A percentile compares a stretch with the other conserved stretches of the same genome.
phyloP scores from a whole-genome alignment of 1,140 invertebrate genomes.

The Dreissena rostriformis region DNA sequence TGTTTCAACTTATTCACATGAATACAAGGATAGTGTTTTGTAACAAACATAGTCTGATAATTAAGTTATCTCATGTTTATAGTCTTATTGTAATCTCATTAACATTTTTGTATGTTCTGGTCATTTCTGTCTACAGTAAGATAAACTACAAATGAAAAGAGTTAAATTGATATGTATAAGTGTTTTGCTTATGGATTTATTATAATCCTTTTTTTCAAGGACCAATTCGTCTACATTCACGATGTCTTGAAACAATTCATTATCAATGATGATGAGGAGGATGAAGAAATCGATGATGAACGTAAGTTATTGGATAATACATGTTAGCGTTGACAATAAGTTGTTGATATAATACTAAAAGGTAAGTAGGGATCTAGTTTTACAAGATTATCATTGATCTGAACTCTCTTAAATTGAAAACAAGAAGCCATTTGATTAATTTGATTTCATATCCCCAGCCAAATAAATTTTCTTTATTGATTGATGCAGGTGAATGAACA shows the following conservation, averaged over 20 bases:
- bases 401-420: no score
- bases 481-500: no score
- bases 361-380: no score
- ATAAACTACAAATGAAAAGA: neutral
- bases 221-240: slow-evolving; percentile 99
- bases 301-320: neutral
- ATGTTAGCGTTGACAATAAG: no score
- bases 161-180: neutral
- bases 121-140: neutral
- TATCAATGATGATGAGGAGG: slow-evolving; percentile 41
- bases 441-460: no score
- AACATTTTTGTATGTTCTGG: neutral
- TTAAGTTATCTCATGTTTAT: no score
- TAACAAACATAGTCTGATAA: neutral
- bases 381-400: no score
- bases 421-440: no score
- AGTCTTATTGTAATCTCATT: no score
- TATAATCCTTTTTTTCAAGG: slow-evolving; percentile 78
- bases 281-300: slow-evolving; percentile 27
- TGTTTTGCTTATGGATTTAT: neutral
- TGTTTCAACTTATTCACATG: neutral
- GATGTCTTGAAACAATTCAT: slow-evolving; percentile 95
- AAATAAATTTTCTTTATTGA: no score
- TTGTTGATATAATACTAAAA: no score
- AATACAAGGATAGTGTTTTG: neutral